Conservation (phyloP, 2,888 invertebrate species). For the Sturmia bella region DNA sequence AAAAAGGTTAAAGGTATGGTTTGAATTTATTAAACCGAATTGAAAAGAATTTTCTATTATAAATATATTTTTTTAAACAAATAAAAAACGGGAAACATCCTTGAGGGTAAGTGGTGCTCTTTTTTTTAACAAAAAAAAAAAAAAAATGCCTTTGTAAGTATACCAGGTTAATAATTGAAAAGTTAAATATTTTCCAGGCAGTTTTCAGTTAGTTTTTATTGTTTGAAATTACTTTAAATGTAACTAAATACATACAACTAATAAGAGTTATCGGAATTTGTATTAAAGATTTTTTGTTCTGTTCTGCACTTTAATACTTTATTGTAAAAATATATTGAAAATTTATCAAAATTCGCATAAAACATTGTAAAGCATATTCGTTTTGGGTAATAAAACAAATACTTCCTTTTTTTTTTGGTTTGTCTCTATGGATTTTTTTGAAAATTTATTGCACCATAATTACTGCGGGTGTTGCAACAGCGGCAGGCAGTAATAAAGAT, state of each 20-base stretch:
- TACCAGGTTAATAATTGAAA: too few species aligned
- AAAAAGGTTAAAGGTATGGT: constrained; percentile 16
- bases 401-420: constrained; percentile 24
- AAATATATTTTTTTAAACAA: neutral
- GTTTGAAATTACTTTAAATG: too few species aligned
- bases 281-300: too few species aligned
- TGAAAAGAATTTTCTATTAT: constrained; percentile 10
- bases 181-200: too few species aligned
- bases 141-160: too few species aligned
- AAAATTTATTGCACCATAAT: constrained; percentile 42
- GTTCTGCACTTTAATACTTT: too few species aligned
- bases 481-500: constrained; percentile 23
- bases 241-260: too few species aligned
- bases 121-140: too few species aligned
- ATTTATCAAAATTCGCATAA: too few species aligned
- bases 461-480: constrained; percentile 33
- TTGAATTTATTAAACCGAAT: constrained; percentile 15
- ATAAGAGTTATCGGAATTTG: too few species aligned
- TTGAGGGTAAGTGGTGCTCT: neutral
- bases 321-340: constrained; percentile 56
- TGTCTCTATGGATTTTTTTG: constrained; percentile 16
- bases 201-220: too few species aligned
- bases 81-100: neutral
- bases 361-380: constrained; percentile 57
- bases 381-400: constrained; percentile 49